Evolutionary conservation across 1,140 invertebrate genomes (phyloP), one percentile per base, ranked within the genome.

Genomic region (Drosophila obscura): DNA sequence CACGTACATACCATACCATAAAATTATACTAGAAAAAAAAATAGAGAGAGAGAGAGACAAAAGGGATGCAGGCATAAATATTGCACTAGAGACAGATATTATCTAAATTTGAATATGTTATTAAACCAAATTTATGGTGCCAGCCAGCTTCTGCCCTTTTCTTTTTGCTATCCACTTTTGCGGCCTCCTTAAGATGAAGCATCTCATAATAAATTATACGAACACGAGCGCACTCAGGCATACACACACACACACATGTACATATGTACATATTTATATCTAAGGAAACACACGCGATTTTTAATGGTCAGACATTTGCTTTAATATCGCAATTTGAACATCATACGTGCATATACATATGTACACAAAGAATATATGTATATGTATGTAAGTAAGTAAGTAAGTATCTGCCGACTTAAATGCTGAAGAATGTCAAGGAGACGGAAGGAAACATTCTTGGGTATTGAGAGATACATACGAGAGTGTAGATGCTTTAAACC

Each of bases 41-140:
- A 28, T 1, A 28, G 11, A 13, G 35, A 39, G 0, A 28, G 5
- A 28, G 11, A 13, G 35, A 39, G 4, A 13, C 9, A 39, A 13
- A 39, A 13, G 52, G 57, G 64, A 63, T 64, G 48, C 73, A 48
- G 15, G 50, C 43, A 65, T 69, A 41, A 72, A 69, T 64, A 78
- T 62, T 58, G 69, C 63, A 79, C 58, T 58, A 50, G 45, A 69
- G 67, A 62, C 55, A 53, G 75, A 82, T 68, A 75, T 75, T 72
- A 87, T 85, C 81, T 77, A 68, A 87, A 87, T 87, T 78, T 85
- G 63, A 82, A 85, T 87, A 85, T 85, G 62, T 82, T 85, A 85
- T 82, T 82, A 78, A 82, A 65, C 43, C 35, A 60, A 75, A 85
- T 87, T 85, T 85, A 85, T 87, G 66, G 53, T 46, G 48, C 28